Evolutionary conservation across 92 coral and sea anemone genomes (phyloP), one percentile per base, ranked within the genome.

Genomic region (Anthopleura xanthogrammica): DNA sequence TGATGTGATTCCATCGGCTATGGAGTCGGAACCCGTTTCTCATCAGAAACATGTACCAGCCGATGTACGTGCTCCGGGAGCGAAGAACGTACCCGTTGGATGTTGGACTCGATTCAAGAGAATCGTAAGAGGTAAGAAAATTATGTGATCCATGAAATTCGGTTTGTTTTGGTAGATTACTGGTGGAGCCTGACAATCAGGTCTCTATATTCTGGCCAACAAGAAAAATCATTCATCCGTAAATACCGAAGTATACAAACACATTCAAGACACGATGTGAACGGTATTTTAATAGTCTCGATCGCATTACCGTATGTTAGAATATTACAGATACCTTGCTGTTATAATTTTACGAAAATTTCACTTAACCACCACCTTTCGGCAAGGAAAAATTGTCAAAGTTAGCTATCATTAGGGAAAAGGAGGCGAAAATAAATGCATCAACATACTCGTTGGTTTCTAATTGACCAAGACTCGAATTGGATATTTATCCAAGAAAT

Each of bases 21-120:
- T 97, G 99, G 97, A 94, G 75, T 92, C 94, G 7, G 99, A 97
- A 85, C 98, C 99, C 9, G 98, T 92, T 57, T 80, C 87, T 24
- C 98, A 89, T 76, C 91, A 88, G 83, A 88, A 86, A 23, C 95
- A 94, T 75, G 92, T 97, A 46, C 87, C 99, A 10, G 78, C 99
- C 40, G 99, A 97, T 73, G 98, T 86, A 6, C 98, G 99, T 75
- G 98, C 95, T 83, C 97, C 95, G 22, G 99, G 95, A 41, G 91
- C 95, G 56, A 95, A 88, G 72, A 97, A 94, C 76, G 98, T 90
- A 5, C 99, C 99, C 40, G 99, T 97, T 68, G 97, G 99, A 46
- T 94, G 97, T 80, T 91, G 99, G 98, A 94, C 95, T 39, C 92
- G 99, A 50, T 94, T 97, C 83, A 97, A 97, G 82, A 86, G 99